Evolutionary conservation across 2,888 invertebrate species (phyloP).

Genomic region (Oscheius sp.): DNA sequence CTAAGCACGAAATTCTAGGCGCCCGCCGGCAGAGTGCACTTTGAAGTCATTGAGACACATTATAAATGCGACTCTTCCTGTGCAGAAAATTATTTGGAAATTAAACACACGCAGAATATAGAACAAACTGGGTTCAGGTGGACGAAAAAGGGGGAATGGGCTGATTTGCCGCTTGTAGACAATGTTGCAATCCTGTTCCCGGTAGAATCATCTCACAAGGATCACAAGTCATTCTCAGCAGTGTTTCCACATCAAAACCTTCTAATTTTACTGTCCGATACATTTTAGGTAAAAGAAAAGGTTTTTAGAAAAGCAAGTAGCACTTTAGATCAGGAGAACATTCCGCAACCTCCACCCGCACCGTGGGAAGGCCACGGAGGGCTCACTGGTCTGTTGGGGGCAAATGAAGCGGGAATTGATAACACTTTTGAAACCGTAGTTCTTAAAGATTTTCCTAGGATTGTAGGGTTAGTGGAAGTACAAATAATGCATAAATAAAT

Average conservation of each 20-base stretch:
- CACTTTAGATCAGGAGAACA: conserved; percentile 36
- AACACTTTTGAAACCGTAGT: conserved; percentile 61
- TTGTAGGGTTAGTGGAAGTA: conserved; percentile 28
- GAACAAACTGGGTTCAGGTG: conserved; percentile 62
- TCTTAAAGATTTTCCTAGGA: conserved; percentile 52
- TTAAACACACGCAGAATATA: conserved; percentile 52
- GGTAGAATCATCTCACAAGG: conserved; percentile 54
- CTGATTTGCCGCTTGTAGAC: conserved; percentile 37
- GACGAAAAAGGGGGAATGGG: background rate
- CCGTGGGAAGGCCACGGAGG: conserved; percentile 62
- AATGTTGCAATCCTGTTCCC: conserved; percentile 61
- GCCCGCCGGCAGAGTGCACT: conserved; percentile 48
- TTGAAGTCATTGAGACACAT: conserved; percentile 58
- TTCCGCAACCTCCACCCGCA: conserved; percentile 51
- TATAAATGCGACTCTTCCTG: conserved; percentile 61
- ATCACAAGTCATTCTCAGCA: conserved; percentile 51
- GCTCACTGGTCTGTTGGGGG: conserved; percentile 54
- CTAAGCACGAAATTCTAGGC: conserved; percentile 37
- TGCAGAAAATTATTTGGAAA: conserved; percentile 59
- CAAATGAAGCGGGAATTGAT: conserved; percentile 60
- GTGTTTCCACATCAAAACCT: conserved; percentile 45
- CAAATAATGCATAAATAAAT: background rate
- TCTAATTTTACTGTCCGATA: conserved; percentile 61
- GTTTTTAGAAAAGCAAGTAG: background rate
- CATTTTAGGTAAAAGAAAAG: conserved; percentile 44